Evolutionary conservation across 2,113 vertebrate species (phyloP).

Genomic region (Tenebrosternarchus preto): DNA sequence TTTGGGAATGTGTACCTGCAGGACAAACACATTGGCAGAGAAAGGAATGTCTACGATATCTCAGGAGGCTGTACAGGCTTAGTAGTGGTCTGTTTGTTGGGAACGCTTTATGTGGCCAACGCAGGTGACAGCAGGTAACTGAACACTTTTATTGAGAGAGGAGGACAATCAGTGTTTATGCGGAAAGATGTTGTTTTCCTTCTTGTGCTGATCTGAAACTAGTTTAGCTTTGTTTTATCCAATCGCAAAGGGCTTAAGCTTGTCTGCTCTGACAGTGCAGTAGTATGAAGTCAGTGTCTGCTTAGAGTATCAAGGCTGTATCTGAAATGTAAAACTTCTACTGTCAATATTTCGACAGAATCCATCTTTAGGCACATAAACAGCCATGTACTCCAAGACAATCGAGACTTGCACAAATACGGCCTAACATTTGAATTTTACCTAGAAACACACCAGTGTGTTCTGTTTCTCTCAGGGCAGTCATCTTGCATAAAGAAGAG

Average conservation of each 20-base stretch:
- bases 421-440: background rate
- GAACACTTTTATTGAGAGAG: background rate
- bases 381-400: background rate
- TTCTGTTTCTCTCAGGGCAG: conserved; percentile 78
- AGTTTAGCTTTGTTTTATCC: background rate
- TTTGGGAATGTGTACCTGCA: conserved; percentile 54
- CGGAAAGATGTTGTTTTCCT: background rate
- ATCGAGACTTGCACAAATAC: background rate
- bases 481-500: conserved; percentile 89
- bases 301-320: background rate
- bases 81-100: conserved; percentile 85
- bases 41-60: conserved; percentile 84
- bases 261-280: background rate
- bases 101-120: conserved; percentile 92
- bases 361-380: background rate
- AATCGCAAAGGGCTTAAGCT: background rate
- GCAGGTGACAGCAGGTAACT: conserved; percentile 94
- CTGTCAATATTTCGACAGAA: background rate
- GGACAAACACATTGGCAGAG: conserved; percentile 91
- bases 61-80: conserved; percentile 94
- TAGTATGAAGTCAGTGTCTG: background rate
- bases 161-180: no score
- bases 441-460: background rate
- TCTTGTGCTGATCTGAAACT: background rate
- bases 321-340: background rate